Percentiles rank a stretch among this genome's conserved stretches.
These are phyloP conservation scores for Hymenochirus boettgeri DNA, from an alignment of 2,113 vertebrate genomes.

Conservation along the genomic window DNA sequence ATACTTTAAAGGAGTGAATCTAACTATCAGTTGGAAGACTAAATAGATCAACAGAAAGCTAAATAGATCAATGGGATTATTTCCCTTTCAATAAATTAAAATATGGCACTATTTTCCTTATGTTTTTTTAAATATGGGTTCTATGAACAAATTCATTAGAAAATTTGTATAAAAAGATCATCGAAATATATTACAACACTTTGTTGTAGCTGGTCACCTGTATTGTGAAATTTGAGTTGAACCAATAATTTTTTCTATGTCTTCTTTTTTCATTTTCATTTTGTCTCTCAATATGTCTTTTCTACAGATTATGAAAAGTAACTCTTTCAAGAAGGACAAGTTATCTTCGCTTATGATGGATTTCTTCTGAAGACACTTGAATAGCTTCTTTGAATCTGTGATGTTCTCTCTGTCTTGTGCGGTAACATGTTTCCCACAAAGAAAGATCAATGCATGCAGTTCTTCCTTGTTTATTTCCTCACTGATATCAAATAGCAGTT, in stretches of 20 bases:
- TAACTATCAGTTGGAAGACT: no score
- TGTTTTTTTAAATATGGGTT: no score
- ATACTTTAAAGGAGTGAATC: no score
- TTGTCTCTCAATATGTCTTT: constrained; percentile 46
- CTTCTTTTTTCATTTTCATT: constrained; percentile 39
- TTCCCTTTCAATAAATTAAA: no score
- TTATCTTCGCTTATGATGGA: constrained; percentile 35
- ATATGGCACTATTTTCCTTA: no score
- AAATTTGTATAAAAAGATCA: no score
- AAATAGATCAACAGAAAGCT: no score
- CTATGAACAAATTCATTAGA: not conserved
- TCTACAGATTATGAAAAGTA: constrained; percentile 52
- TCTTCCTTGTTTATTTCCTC: constrained; percentile 50
- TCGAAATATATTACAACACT: no score
- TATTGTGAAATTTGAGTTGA: constrained; percentile 49
- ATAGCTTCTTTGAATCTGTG: constrained; percentile 48
- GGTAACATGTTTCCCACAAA: constrained; percentile 52
- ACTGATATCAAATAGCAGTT: constrained; percentile 47
- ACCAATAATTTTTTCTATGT: constrained; percentile 49
- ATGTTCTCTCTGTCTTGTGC: constrained; percentile 51
- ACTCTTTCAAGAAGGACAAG: constrained; percentile 57
- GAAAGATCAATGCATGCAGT: constrained; percentile 57
- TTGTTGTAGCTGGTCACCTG: constrained; percentile 50
- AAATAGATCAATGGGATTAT: no score
- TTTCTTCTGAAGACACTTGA: constrained; percentile 49